Base-by-base conservation (phyloP, 2,113 vertebrate species). In the Malurus alboscapulatus region DNA sequence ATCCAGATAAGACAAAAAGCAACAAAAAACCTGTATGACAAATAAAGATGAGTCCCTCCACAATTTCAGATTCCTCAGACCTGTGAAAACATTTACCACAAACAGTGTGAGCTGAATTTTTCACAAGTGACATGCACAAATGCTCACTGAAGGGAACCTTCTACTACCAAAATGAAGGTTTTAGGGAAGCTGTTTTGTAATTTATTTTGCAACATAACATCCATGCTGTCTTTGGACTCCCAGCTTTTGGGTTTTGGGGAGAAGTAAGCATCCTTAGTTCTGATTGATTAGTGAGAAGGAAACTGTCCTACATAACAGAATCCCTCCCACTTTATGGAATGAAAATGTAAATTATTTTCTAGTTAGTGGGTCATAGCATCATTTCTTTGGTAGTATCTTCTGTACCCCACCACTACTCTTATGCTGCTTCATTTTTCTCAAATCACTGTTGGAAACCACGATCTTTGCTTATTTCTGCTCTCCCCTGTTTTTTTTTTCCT, bases 401-500 rank as follows among this genome's bases (percentile, higher is more conserved):
- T 74, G 22, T 86, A 78, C 36, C 6, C 6, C 34, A 44, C 6
- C 66, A 38, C 40, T 10, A 36, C 27, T 1, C 1, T n/a, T 30
- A n/a, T 1, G 4, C 12, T 65, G 25, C 9, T 85, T 91, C 19
- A 68, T 55, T 88, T 30, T 80, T 55, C 67, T 94, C 45, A 59
- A 36, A 80, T 32, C 47, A 44, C 36, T 72, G 29, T 54, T 92
- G 50, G 83, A 62, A 92, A 81, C 85, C 55, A 79, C 36, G 69
- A 54, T 40, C 57, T 93, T 65, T 57, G 40, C 40, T 87, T 88
- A 78, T 84, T 94, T 95, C 53, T 95, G 24, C 38, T 84, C 38
- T 93, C 69, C 17, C 16, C 10, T 73, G 79, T 25, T 95, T 72
- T 77, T 95, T 72, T 77, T 80, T 75, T 96, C 85, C 81, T 87